Evolutionary conservation across 2,797 vertebrate genomes (phyloP), one percentile per base, ranked within the genome.

Genomic region (Parauchenoglanis ngamensis): DNA sequence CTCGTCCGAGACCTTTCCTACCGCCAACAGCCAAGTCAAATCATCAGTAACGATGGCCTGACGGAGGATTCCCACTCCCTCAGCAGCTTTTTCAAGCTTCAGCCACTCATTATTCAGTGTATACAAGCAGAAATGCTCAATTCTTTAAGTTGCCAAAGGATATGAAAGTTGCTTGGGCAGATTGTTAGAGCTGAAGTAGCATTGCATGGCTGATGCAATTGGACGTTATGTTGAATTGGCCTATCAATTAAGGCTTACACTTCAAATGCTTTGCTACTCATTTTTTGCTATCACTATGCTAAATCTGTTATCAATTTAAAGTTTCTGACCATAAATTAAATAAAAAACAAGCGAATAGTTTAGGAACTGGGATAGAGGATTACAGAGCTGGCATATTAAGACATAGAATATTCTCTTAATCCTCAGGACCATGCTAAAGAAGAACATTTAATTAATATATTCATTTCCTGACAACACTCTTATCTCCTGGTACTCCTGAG

Each of bases 371-470:
- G 7, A 54, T 31, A 5, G 40, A 81, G 23, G 40, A 81, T 63
- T 25, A 65, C 40, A 65, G 59, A 65, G 15, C 70, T 63, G 57
- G 65, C 40, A 40, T 44, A 80, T 84, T 80, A 81, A 88, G 80
- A 68, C 75, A n/a, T 63, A 44, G 65, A 56, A 44, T 79, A 83
- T 68, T 73, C 70, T 84, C 59, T 87, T 85, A 86, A 77, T 86
- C 77, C 12, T 57, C 25, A 63, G 56, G 86, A 57, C 35, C 52
- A 54, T 83, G 82, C 70, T 31, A 82, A 59, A 12, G 67, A 87
- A 56, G 84, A 75, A 88, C 70, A 31, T 78, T 87, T 89, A 86
- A 90, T 91, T 85, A 89, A 86, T 80, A 52, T 84, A 90, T 90
- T 90, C 81, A 88, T 90, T 90, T 87, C 68, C 85, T 88, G 89